Conservation (phyloP, 2,113 vertebrate genomes). For the Ifrita kowaldi region DNA sequence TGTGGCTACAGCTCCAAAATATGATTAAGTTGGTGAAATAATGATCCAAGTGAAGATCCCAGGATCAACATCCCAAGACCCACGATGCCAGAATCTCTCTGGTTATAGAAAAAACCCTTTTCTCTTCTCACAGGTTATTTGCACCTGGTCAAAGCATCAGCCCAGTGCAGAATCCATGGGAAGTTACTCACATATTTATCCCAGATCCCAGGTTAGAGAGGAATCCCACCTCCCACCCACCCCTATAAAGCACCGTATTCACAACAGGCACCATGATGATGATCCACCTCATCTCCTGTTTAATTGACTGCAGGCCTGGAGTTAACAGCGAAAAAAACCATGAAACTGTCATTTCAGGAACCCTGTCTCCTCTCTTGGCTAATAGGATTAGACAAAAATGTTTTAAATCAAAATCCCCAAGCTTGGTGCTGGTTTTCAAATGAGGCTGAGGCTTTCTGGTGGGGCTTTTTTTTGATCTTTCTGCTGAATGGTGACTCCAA, state of each 20-base stretch:
- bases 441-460: neutral
- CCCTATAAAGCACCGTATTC: neutral
- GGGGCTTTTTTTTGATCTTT: neutral
- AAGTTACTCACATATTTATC: neutral
- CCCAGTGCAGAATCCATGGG: neutral
- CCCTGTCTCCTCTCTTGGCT: conserved; percentile 49
- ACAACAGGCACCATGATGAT: neutral
- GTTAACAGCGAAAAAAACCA: neutral
- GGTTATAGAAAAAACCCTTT: neutral
- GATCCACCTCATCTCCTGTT: neutral
- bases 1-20: neutral
- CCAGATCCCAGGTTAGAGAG: neutral
- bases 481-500: neutral
- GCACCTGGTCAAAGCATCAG: neutral
- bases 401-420: conserved; percentile 56
- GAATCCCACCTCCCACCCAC: neutral
- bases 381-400: conserved; percentile 70
- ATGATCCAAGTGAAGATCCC: neutral
- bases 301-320: conserved; percentile 10
- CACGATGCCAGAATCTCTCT: neutral
- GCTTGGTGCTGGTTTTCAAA: conserved; percentile 51
- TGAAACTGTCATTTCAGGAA: conserved; percentile 41
- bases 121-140: neutral
- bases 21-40: neutral
- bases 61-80: neutral